Percentiles rank a stretch among this genome's conserved stretches.
These are phyloP conservation scores for Stenodera caucasica DNA, from an alignment of 2,888 invertebrate species.

Conservation along the genomic window DNA sequence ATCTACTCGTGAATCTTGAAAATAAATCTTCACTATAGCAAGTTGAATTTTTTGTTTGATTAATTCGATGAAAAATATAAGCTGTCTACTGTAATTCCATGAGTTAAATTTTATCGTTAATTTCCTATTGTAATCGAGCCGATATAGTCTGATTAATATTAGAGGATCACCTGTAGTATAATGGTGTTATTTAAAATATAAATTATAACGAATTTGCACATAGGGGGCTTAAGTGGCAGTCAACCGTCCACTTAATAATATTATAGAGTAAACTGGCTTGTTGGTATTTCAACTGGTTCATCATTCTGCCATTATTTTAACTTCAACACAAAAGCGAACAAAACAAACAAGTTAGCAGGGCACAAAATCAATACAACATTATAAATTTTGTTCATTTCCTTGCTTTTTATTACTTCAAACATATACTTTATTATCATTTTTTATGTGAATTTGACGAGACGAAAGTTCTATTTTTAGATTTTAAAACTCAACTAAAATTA, in stretches of 20 bases:
- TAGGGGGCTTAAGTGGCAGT: neutral
- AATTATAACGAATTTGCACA: neutral
- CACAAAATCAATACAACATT: conserved; percentile 6
- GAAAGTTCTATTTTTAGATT: neutral
- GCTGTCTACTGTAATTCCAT: too few relatives aligned
- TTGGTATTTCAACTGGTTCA: conserved; percentile 4
- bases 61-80: too few relatives aligned
- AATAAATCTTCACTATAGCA: too few relatives aligned
- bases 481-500: too few relatives aligned
- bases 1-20: too few relatives aligned
- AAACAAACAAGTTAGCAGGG: neutral
- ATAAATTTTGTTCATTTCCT: conserved; percentile 2
- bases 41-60: too few relatives aligned
- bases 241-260: neutral
- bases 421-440: neutral
- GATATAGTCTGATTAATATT: neutral
- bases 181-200: neutral
- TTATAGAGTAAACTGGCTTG: neutral
- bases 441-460: neutral
- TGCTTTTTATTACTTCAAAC: neutral
- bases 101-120: too few relatives aligned
- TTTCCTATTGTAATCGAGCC: neutral
- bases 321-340: neutral
- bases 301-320: neutral
- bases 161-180: neutral